phyloP scores from a whole-genome alignment of 2,797 vertebrate species.

The Rhinichthys osculus region DNA sequence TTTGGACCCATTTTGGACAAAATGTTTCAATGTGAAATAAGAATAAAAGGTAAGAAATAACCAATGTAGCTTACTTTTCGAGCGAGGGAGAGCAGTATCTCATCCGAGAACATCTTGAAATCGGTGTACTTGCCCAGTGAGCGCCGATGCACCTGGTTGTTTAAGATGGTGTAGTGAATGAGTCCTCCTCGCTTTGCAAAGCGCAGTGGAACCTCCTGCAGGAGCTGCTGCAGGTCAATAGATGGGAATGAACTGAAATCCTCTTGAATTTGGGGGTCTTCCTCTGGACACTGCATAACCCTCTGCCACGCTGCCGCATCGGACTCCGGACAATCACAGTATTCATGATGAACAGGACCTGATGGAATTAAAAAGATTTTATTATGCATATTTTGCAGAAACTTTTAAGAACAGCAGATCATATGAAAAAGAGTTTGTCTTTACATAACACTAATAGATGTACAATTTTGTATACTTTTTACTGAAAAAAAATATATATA shows the following conservation, averaged over 20 bases:
- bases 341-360: conserved; percentile 92
- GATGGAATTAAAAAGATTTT: neutral
- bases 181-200: conserved; percentile 87
- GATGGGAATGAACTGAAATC: conserved; percentile 87
- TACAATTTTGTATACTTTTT: neutral
- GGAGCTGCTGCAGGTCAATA: conserved; percentile 83
- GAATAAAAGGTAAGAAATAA: neutral
- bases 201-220: conserved; percentile 83
- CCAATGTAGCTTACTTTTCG: conserved; percentile 83
- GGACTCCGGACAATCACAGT: conserved; percentile 87
- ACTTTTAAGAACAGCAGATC: neutral
- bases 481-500: neutral
- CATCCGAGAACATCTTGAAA: conserved; percentile 98
- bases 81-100: conserved; percentile 88
- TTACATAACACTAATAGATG: neutral
- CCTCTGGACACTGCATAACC: conserved; percentile 80
- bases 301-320: conserved; percentile 81
- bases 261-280: conserved; percentile 83
- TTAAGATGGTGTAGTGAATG: conserved; percentile 87
- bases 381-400: neutral
- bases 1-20: neutral
- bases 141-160: conserved; percentile 85
- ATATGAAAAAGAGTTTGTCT: neutral
- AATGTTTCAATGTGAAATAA: neutral
- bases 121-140: conserved; percentile 91